Percentiles rank a stretch among this genome's conserved stretches.
These are phyloP conservation scores for Gnathonemus echidnorhynchus DNA, from an alignment of 2,113 vertebrate genomes.

Conservation along the genomic window DNA sequence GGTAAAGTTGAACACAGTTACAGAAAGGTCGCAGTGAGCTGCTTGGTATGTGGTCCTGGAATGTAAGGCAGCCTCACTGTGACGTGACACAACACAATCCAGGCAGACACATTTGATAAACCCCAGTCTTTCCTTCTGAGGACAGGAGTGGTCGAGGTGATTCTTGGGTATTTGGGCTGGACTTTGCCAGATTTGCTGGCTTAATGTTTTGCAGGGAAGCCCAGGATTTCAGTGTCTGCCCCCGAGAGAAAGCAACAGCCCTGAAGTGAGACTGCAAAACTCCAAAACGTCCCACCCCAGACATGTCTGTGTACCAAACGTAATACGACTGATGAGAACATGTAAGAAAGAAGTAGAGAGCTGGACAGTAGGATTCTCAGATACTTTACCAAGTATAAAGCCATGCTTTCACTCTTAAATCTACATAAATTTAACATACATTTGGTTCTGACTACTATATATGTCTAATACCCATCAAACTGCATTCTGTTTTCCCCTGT, in stretches of 20 bases:
- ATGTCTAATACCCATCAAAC: background rate
- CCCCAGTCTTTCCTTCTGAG: background rate
- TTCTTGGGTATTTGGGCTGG: background rate
- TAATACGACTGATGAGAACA: background rate
- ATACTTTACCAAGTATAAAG: background rate
- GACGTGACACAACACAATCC: background rate
- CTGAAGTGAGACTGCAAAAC: background rate
- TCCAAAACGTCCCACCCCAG: background rate
- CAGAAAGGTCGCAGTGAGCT: background rate
- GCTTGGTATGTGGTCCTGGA: background rate
- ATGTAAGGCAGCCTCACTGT: background rate
- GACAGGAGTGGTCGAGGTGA: background rate
- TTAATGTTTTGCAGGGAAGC: background rate
- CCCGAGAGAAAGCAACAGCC: background rate
- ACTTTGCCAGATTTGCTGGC: background rate
- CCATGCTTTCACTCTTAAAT: background rate
- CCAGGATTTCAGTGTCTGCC: background rate
- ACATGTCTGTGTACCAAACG: background rate
- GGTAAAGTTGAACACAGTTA: conserved; percentile 4
- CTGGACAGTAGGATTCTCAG: background rate
- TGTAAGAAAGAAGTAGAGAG: background rate
- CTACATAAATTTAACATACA: background rate
- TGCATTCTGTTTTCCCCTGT: background rate
- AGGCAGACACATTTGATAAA: background rate
- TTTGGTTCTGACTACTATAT: background rate